Base-by-base conservation (phyloP, 2,113 vertebrate species). In the Dasypus novemcinctus region DNA sequence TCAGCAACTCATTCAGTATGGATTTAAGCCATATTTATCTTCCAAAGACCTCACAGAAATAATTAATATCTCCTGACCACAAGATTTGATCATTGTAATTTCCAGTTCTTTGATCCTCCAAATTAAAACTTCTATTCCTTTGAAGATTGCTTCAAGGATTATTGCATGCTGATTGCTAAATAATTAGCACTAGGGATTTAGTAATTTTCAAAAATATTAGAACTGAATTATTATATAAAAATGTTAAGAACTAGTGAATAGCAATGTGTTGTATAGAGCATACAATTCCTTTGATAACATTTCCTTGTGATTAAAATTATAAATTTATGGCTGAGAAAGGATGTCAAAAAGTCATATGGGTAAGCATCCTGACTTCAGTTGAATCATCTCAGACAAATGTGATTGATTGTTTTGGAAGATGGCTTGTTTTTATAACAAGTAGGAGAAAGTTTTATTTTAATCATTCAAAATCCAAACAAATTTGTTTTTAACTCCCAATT, bases 21-120 rank as follows among this genome's bases (percentile, higher is more conserved):
- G 96, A 82, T 96, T 96, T 91, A 41, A 91, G 33, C 59, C 92
- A 74, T 95, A 79, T 97, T 97, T 98, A 96, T 97, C 63, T 96
- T 97, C 75, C 64, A 81, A 52, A 85, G 95, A 96, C 96, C 96
- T 97, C 96, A 97, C 96, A 98, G 97, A 52, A 95, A 93, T 90
- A 97, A 83, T 75, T 90, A 93, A 97, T 91, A 49, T 94, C 90
- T 94, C 74, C 86, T 94, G 87, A 93, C 96, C 97, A 96, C 95
- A 95, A 83, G 59, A 96, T 95, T 72, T 96, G 96, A 97, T 97
- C 96, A 90, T 93, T 95, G 36, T 92, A 96, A 96, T 97, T 96
- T 27, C 29, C 7, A 91, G 69, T 49, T 54, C 80, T 96, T 87
- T 92, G 64, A 95, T 96, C 91, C 36, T 91, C 96, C 87, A 84